Evolutionary conservation across 2,797 vertebrate species (phyloP).

Genomic region (Arnoldichthys spilopterus): DNA sequence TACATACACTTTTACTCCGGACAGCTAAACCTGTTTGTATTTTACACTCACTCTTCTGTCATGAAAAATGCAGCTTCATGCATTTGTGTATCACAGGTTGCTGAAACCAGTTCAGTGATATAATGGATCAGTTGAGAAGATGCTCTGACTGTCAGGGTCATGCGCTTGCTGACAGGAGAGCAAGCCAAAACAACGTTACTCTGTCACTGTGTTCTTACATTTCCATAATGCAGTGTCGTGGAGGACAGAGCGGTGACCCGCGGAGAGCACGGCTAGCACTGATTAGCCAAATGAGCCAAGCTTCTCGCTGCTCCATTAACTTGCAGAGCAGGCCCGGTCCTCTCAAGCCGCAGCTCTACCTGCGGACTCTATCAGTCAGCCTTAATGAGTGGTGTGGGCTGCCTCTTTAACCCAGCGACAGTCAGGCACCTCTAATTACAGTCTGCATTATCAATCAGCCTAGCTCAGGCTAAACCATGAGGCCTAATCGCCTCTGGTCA

Average conservation of each 20-base stretch:
- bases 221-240: constrained; percentile 47
- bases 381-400: constrained; percentile 24
- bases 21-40: no score
- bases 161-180: constrained; percentile 29
- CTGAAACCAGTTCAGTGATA: neutral
- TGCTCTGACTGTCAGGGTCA: constrained; percentile 34
- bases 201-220: constrained; percentile 43
- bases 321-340: constrained; percentile 12
- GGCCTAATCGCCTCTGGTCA: constrained; percentile 51
- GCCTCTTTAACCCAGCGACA: constrained; percentile 50
- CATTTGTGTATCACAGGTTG: neutral
- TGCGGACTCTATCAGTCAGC: constrained; percentile 9
- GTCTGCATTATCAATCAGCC: constrained; percentile 46
- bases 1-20: no score
- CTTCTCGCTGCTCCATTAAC: constrained; percentile 6
- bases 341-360: constrained; percentile 10
- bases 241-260: constrained; percentile 31
- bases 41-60: neutral
- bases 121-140: neutral
- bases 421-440: constrained; percentile 44
- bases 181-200: constrained; percentile 24
- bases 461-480: constrained; percentile 43
- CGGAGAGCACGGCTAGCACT: constrained; percentile 10
- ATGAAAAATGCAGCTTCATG: neutral
- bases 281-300: constrained; percentile 39